Evolutionary conservation across 1,140 invertebrate genomes (phyloP).

Genomic region (Archivesica marissinica): DNA sequence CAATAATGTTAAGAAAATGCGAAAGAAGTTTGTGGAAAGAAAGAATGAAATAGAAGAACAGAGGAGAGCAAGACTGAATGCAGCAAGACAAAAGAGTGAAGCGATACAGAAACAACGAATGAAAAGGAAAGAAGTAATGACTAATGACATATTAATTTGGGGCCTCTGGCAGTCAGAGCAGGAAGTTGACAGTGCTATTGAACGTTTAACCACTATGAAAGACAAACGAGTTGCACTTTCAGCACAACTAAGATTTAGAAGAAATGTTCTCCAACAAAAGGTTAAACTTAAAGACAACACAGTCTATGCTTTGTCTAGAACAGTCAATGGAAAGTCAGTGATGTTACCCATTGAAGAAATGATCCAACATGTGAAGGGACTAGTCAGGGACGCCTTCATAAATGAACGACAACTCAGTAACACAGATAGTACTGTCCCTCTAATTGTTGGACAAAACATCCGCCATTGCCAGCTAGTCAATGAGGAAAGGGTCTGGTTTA

Average conservation of each 20-base stretch:
- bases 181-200: neutral
- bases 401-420: too few species aligned
- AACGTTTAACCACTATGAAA: neutral
- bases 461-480: too few species aligned
- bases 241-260: slow-evolving; percentile 26
- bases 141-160: slow-evolving; percentile 38
- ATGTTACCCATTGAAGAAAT: too few species aligned
- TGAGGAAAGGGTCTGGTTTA: too few species aligned
- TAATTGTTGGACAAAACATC: too few species aligned
- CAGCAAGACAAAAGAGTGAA: slow-evolving; percentile 28
- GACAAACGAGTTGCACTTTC: neutral
- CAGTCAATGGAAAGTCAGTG: too few species aligned
- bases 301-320: too few species aligned
- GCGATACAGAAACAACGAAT: slow-evolving; percentile 24
- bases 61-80: neutral
- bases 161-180: slow-evolving; percentile 41
- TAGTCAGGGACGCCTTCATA: too few species aligned
- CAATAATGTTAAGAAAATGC: slow-evolving; percentile 28
- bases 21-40: slow-evolving; percentile 18
- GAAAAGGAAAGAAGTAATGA: neutral
- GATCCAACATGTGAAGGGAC: too few species aligned
- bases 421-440: too few species aligned
- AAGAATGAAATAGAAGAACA: slow-evolving; percentile 36
- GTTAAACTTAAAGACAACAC: too few species aligned
- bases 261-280: neutral